Conservation (phyloP, 2,113 vertebrate genomes). For the Brachyistius frenatus region DNA sequence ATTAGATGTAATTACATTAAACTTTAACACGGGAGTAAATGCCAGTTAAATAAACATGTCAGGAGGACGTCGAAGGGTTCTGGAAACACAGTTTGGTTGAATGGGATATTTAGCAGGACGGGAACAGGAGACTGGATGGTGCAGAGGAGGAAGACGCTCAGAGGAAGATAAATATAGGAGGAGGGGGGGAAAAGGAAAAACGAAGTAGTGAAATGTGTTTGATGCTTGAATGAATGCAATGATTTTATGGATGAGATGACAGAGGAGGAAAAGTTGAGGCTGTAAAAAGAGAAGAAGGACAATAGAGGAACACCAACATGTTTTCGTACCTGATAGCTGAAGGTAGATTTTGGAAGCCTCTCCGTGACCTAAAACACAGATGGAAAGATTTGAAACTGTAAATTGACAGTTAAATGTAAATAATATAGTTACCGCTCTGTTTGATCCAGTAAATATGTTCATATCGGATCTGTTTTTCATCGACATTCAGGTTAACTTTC, state of each 20-base stretch:
- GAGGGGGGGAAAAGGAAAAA: background rate
- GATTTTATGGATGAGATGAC: conserved; percentile 48
- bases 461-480: no score
- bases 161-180: background rate
- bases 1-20: conserved; percentile 21
- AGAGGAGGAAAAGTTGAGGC: background rate
- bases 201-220: conserved; percentile 19
- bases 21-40: conserved; percentile 23
- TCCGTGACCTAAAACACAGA: no score
- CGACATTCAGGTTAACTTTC: no score
- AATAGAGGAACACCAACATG: background rate
- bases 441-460: no score
- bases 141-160: background rate
- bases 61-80: background rate
- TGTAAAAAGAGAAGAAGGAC: background rate
- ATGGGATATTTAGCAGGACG: background rate
- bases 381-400: no score
- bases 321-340: background rate
- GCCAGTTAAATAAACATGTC: conserved; percentile 7
- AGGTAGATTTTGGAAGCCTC: no score
- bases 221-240: conserved; percentile 38
- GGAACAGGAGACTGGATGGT: no score
- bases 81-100: background rate
- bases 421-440: no score
- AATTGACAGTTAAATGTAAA: no score